Evolutionary conservation across 2,797 vertebrate species (phyloP).

Genomic region (Antennarius maculatus): DNA sequence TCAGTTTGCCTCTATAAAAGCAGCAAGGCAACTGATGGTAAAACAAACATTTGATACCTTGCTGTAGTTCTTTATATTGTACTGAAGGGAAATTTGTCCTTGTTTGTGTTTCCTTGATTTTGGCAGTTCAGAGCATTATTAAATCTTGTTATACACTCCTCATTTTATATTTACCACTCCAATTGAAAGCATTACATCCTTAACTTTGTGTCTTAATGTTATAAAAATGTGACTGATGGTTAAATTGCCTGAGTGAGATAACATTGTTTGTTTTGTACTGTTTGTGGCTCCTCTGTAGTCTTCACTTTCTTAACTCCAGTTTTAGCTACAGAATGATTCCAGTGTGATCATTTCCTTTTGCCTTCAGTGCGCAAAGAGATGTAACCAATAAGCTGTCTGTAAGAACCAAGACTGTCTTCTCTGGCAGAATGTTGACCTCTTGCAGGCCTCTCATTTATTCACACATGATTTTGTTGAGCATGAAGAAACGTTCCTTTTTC

Average conservation of each 20-base stretch:
- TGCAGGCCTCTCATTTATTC: background rate
- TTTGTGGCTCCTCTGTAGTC: conserved; percentile 18
- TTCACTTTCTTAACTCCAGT: conserved; percentile 26
- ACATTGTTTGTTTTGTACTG: conserved; percentile 16
- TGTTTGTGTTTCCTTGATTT: conserved; percentile 49
- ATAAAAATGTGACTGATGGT: conserved; percentile 62
- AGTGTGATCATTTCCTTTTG: conserved; percentile 28
- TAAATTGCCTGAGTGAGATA: conserved; percentile 26
- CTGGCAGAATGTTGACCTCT: background rate
- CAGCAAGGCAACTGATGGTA: background rate
- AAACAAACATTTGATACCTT: background rate
- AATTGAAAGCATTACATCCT: conserved; percentile 63
- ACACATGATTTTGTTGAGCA: background rate
- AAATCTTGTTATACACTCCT: conserved; percentile 30
- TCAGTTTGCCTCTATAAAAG: background rate
- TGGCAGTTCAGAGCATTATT: conserved; percentile 38
- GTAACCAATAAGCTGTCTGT: conserved; percentile 1
- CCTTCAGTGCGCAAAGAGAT: conserved; percentile 1
- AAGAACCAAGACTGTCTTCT: conserved; percentile 8
- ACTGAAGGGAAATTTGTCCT: conserved; percentile 11
- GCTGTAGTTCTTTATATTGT: background rate
- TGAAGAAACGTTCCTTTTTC: conserved; percentile 1
- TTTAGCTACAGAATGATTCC: conserved; percentile 12
- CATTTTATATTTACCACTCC: conserved; percentile 34
- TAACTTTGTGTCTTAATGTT: conserved; percentile 73